Evolutionary conservation across 2,888 invertebrate species (phyloP).

Genomic region (Sinohyriopsis cumingii): DNA sequence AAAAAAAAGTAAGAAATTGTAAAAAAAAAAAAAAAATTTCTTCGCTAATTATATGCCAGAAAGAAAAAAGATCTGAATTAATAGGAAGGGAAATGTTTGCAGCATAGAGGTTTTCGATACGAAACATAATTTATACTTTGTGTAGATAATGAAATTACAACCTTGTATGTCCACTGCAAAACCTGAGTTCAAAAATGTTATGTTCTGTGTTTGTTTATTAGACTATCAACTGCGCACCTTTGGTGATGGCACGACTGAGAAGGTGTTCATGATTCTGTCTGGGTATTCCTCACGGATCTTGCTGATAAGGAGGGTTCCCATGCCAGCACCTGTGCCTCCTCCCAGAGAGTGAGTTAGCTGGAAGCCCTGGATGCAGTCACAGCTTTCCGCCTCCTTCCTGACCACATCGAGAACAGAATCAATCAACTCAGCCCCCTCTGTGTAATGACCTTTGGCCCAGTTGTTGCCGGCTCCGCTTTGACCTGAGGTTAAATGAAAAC

Average conservation of each 20-base stretch:
- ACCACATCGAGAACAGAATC: constrained; percentile 70
- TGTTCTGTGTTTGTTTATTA: background rate
- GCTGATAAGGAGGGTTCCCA: constrained; percentile 55
- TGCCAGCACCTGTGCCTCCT: constrained; percentile 58
- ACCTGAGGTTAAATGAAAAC: constrained; percentile 34
- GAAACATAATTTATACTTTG: too few species aligned
- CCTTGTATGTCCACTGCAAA: too few species aligned
- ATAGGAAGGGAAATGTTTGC: too few species aligned
- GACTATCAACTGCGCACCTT: constrained; percentile 73
- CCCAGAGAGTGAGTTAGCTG: constrained; percentile 77
- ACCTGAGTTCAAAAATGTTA: too few species aligned
- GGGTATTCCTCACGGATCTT: constrained; percentile 61
- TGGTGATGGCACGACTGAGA: constrained; percentile 90
- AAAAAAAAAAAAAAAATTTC: too few species aligned
- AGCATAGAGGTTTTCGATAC: too few species aligned
- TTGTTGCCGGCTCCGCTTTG: constrained; percentile 66
- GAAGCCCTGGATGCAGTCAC: constrained; percentile 70
- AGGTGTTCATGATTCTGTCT: constrained; percentile 86
- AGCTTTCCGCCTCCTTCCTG: constrained; percentile 68
- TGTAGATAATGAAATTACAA: too few species aligned
- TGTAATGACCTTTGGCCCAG: constrained; percentile 68
- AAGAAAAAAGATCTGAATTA: too few species aligned
- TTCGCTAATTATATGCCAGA: too few species aligned
- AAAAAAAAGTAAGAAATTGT: too few species aligned
- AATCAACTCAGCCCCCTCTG: constrained; percentile 69